Percentiles rank a stretch among this genome's conserved stretches.
These are phyloP conservation scores for Ormyrus rosae DNA, from an alignment of 2,888 invertebrate genomes.

Conservation along the genomic window DNA sequence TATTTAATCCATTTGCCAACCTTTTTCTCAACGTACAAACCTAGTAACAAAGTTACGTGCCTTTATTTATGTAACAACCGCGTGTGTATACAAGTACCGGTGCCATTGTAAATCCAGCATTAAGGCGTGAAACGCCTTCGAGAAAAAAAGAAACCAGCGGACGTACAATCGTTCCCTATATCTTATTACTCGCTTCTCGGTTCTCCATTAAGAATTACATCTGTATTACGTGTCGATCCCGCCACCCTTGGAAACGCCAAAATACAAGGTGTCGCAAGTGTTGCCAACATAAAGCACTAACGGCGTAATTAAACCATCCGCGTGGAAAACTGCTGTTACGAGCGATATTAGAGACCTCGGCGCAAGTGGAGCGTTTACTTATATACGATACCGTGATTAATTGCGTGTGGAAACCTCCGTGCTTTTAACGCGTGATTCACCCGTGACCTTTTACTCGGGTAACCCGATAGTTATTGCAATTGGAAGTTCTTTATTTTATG, in stretches of 20 bases:
- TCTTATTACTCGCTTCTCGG: no score
- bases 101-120: no score
- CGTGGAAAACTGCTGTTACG: background rate
- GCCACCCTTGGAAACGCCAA: no score
- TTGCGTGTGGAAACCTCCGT: constrained; percentile 10
- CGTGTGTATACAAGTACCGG: background rate
- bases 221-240: no score
- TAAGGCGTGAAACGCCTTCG: no score
- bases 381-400: background rate
- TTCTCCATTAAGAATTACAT: no score
- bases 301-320: constrained; percentile 12
- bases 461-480: constrained; percentile 41
- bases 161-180: no score
- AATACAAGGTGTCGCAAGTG: constrained; percentile 11
- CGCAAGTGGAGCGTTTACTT: background rate
- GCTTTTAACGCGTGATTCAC: constrained; percentile 39
- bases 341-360: background rate
- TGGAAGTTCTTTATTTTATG: constrained; percentile 20
- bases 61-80: constrained; percentile 33
- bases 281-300: background rate
- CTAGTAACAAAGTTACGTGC: background rate
- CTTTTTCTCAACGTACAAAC: background rate
- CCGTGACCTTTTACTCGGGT: constrained; percentile 43
- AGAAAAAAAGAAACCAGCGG: no score
- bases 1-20: constrained; percentile 1